Conservation (phyloP, 2,113 vertebrate species). For the Chrysochloris asiatica region DNA sequence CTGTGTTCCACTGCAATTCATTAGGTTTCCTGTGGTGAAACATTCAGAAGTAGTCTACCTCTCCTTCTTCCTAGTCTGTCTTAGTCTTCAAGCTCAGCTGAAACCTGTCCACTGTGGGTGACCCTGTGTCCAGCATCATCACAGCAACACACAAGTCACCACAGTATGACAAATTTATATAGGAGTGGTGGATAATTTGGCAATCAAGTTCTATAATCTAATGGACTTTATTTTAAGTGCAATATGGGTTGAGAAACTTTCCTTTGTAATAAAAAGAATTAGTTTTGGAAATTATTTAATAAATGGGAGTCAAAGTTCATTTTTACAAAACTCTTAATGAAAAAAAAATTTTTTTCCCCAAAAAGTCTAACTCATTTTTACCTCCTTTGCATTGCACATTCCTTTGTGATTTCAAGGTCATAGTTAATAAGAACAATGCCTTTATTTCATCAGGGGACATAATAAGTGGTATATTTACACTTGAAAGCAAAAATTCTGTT, state of each 20-base stretch:
- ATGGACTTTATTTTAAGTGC: background rate
- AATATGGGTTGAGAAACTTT: slow-evolving; percentile 21
- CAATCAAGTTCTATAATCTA: slow-evolving; percentile 27
- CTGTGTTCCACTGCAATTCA: too few relatives aligned
- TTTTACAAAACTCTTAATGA: slow-evolving; percentile 24
- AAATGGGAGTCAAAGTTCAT: slow-evolving; percentile 31
- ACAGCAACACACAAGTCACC: too few relatives aligned
- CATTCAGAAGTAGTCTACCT: too few relatives aligned
- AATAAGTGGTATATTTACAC: slow-evolving; percentile 65
- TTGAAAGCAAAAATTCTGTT: slow-evolving; percentile 58
- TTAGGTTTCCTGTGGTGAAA: too few relatives aligned
- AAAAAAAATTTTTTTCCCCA: slow-evolving; percentile 59
- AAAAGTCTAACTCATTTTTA: slow-evolving; percentile 26
- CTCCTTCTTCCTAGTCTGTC: too few relatives aligned
- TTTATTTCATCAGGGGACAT: slow-evolving; percentile 42
- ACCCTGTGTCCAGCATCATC: too few relatives aligned
- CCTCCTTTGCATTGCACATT: slow-evolving; percentile 3
- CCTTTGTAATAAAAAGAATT: slow-evolving; percentile 46
- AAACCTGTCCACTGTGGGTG: too few relatives aligned
- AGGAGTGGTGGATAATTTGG: too few relatives aligned
- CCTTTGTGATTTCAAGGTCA: slow-evolving; percentile 61
- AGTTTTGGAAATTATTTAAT: slow-evolving; percentile 18
- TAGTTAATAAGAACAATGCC: slow-evolving; percentile 45
- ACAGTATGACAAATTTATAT: too few relatives aligned
- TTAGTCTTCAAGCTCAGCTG: too few relatives aligned